Percentiles rank a stretch among this genome's conserved stretches.
Conservation (phyloP, 2,113 vertebrate genomes). For the Hippocampus zosterae region DNA sequence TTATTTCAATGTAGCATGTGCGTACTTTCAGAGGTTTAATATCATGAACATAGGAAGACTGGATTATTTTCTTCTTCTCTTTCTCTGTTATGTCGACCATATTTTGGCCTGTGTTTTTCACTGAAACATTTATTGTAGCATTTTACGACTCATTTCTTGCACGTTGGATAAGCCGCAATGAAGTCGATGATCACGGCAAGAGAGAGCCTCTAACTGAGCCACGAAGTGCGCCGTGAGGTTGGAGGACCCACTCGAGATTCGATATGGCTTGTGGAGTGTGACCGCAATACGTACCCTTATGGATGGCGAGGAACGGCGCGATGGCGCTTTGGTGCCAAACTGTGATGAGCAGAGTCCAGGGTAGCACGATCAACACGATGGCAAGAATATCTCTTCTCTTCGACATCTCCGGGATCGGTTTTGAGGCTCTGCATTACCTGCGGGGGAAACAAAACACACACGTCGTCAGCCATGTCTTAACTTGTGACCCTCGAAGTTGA, state of each 20-base stretch:
- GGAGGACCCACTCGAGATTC: conserved; percentile 40
- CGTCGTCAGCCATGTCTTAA: background rate
- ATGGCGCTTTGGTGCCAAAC: conserved; percentile 98
- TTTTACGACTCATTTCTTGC: background rate
- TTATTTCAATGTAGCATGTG: too few species aligned
- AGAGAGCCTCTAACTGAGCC: conserved; percentile 29
- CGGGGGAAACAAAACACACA: background rate
- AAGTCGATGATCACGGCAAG: conserved; percentile 28
- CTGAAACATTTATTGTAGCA: background rate
- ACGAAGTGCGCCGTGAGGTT: conserved; percentile 39
- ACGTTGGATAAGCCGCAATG: conserved; percentile 23
- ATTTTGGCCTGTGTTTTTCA: background rate
- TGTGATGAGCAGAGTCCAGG: conserved; percentile 98
- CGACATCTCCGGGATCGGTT: conserved; percentile 98
- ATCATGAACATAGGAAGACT: too few species aligned
- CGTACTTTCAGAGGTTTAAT: too few species aligned
- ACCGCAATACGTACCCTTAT: conserved; percentile 81
- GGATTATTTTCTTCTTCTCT: too few species aligned
- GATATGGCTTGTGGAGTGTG: conserved; percentile 33
- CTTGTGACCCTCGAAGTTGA: background rate
- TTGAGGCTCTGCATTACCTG: conserved; percentile 97
- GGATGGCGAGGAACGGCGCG: conserved; percentile 88
- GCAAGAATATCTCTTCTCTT: conserved; percentile 99
- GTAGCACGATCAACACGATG: conserved; percentile 97
- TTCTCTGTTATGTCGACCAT: too few species aligned